Evolutionary conservation across 2,113 vertebrate genomes (phyloP).

Genomic region (Albula glossodonta): DNA sequence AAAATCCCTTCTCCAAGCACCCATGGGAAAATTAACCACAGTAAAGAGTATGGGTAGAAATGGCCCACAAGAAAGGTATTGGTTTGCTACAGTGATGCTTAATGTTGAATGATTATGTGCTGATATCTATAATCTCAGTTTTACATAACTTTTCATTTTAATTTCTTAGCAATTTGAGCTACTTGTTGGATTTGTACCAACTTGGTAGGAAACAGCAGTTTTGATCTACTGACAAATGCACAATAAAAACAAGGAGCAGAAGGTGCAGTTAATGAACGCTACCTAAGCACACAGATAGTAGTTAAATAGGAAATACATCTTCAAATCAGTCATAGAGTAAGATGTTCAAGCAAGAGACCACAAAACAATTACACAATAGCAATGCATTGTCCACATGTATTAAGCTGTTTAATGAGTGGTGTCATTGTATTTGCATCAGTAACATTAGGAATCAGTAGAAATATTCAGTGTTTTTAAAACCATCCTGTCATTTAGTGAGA

Average conservation of each 20-base stretch:
- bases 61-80: not conserved
- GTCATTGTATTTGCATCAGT: slow-evolving; percentile 10
- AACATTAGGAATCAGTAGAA: slow-evolving; percentile 20
- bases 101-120: not conserved
- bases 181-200: not conserved
- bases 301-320: not conserved
- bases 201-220: not conserved
- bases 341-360: not conserved
- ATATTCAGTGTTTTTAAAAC: not conserved
- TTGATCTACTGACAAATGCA: not conserved
- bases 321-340: not conserved
- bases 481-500: not conserved
- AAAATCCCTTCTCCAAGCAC: not conserved
- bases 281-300: not conserved
- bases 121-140: not conserved
- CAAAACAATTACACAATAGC: not conserved
- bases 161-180: not conserved
- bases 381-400: slow-evolving; percentile 7
- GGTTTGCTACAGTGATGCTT: not conserved
- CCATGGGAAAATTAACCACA: not conserved
- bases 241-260: not conserved
- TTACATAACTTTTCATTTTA: not conserved
- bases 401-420: not conserved
- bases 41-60: not conserved
- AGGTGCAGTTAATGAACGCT: not conserved